Percentiles rank a stretch among this genome's conserved stretches.
phyloP scores from a whole-genome alignment of 1,140 invertebrate genomes.

The Drosophila nikananu region DNA sequence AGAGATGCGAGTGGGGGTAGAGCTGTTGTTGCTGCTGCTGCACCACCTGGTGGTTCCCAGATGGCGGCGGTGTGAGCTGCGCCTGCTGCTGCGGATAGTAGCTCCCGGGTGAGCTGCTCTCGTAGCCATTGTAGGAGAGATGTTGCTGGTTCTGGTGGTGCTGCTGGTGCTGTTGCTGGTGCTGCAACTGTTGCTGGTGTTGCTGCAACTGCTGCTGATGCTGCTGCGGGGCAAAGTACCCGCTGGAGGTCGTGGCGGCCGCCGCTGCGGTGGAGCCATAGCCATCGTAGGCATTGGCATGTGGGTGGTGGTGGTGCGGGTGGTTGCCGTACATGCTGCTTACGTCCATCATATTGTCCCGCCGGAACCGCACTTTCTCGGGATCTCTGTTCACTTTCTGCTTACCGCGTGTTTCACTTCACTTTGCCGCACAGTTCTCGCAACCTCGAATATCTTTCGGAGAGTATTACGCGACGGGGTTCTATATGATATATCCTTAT shows the following conservation, averaged over 20 bases:
- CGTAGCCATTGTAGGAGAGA: slow-evolving; percentile 47
- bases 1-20: slow-evolving; percentile 79
- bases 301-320: slow-evolving; percentile 85
- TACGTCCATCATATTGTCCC: slow-evolving; percentile 89
- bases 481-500: slow-evolving; percentile 27
- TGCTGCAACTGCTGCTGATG: slow-evolving; percentile 54
- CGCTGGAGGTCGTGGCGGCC: slow-evolving; percentile 51
- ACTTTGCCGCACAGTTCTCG: slow-evolving; percentile 38
- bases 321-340: slow-evolving; percentile 90
- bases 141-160: slow-evolving; percentile 59
- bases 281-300: slow-evolving; percentile 84
- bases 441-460: slow-evolving; percentile 7
- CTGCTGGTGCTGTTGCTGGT: slow-evolving; percentile 55
- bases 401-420: slow-evolving; percentile 21
- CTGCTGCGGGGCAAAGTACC: slow-evolving; percentile 45
- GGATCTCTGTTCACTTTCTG: slow-evolving; percentile 6
- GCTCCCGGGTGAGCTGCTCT: slow-evolving; percentile 58
- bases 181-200: slow-evolving; percentile 55
- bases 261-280: slow-evolving; percentile 62
- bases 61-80: slow-evolving; percentile 53
- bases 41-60: slow-evolving; percentile 42
- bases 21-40: slow-evolving; percentile 54
- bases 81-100: slow-evolving; percentile 58
- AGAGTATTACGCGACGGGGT: slow-evolving; percentile 31
- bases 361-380: slow-evolving; percentile 56